Conservation (phyloP, 2,888 invertebrate species). For the Lithophane ornitopus region DNA sequence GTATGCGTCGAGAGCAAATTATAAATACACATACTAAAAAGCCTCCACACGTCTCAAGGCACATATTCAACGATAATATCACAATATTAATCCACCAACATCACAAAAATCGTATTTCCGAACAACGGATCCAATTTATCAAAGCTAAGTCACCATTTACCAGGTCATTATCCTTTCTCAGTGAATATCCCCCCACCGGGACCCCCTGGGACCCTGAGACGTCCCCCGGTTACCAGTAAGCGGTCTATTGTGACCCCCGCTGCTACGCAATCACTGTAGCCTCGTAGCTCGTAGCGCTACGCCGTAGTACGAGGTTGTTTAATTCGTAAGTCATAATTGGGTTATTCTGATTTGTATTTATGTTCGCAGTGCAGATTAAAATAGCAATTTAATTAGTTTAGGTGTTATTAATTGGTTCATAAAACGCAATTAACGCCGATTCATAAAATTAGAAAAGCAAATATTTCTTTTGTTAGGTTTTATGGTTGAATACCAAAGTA, state of each 20-base stretch:
- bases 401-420: background rate
- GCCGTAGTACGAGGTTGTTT: constrained; percentile 36
- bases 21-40: background rate
- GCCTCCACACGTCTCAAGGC: background rate
- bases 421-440: background rate
- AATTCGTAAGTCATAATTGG: constrained; percentile 19
- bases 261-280: constrained; percentile 55
- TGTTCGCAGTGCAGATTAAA: background rate
- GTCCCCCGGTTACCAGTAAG: constrained; percentile 23
- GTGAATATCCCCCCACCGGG: constrained; percentile 41
- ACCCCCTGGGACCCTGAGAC: constrained; percentile 5
- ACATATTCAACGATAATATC: background rate
- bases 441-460: background rate
- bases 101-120: constrained; percentile 27
- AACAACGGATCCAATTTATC: constrained; percentile 44
- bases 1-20: background rate
- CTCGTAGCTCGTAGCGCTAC: constrained; percentile 53
- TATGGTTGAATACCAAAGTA: too few relatives aligned
- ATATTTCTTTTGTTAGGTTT: too few relatives aligned
- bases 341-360: constrained; percentile 34
- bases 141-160: constrained; percentile 52
- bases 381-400: background rate
- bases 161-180: constrained; percentile 48
- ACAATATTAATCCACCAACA: constrained; percentile 16
- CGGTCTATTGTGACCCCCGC: constrained; percentile 52